Base-by-base conservation (phyloP, 2,888 invertebrate species). In the Heliconius cydno region DNA sequence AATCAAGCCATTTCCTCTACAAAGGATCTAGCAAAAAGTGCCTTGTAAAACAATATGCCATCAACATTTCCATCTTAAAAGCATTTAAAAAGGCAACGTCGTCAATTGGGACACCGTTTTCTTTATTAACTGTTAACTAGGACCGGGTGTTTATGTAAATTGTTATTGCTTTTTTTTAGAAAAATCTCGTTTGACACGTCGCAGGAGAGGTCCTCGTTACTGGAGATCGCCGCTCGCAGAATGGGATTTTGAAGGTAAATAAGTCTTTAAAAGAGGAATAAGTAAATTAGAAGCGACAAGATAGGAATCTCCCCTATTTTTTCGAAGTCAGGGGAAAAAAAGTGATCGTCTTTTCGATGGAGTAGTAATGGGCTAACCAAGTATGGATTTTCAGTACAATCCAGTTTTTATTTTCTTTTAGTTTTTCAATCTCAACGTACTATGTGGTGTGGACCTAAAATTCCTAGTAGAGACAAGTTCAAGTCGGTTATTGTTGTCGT, bases 241-340 rank as follows among this genome's bases (percentile, higher is more conserved):
- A 95, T 94, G 92, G 94, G 95, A 95, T 95, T 95, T 95, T 93
- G 94, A 94, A 95, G 94, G 96, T 96, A 96, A 96, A 97, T 96
- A 96, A 96, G 96, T 96, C 96, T 96, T 96, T 96, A 96, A 96
- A 96, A 96, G 96, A 96, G 95, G 96, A 96, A 96, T 96, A 97
- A 97, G 96, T 97, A 97, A 97, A 97, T 97, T 97, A 97, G 96
- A 96, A 96, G 95, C 96, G 96, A 94, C 96, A 96, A 96, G 97
- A 97, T 97, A 97, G 96, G 96, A 96, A 96, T 96, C 96, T 96
- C 96, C 96, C 96, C 96, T 95, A 95, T 95, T 95, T 95, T 94
- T 92, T 88, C 87, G 86, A 90, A 91, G 91, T 89, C 87, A 90
- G 89, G 93, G 94, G 89, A 92, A 93, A 93, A 52, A 94, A 94